Conservation (phyloP, 2,113 vertebrate species). For the Podilymbus podiceps region DNA sequence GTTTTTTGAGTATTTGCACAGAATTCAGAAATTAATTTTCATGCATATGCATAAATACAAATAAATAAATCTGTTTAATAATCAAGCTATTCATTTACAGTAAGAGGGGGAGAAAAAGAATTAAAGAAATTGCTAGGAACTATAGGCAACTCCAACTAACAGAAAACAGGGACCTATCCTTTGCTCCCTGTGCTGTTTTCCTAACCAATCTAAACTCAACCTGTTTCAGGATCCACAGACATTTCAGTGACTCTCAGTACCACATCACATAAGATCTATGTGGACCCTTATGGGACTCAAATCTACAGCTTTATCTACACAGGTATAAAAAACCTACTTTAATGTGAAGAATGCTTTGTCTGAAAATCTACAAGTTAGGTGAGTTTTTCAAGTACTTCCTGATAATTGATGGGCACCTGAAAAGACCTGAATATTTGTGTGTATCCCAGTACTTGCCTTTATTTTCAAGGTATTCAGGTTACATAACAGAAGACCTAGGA, state of each 20-base stretch:
- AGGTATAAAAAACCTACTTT: neutral
- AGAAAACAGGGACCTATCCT: neutral
- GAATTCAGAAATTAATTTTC: neutral
- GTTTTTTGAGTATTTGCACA: neutral
- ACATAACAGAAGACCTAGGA: neutral
- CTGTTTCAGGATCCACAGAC: neutral
- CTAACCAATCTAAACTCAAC: neutral
- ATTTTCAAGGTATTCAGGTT: neutral
- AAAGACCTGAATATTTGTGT: neutral
- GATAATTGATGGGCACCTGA: neutral
- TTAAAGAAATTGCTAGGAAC: neutral
- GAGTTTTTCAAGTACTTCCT: neutral
- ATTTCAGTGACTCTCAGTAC: neutral
- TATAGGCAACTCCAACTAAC: neutral
- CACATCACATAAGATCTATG: neutral
- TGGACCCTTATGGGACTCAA: neutral
- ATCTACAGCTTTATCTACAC: neutral
- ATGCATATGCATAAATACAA: neutral
- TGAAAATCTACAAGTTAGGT: neutral
- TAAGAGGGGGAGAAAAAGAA: neutral
- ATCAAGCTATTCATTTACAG: neutral
- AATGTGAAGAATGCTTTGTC: neutral
- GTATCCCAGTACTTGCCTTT: neutral
- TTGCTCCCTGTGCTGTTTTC: neutral
- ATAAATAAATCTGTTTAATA: neutral